Evolutionary conservation across 2,888 invertebrate species (phyloP), one percentile per base, ranked within the genome.

Genomic region (Plusia festucae): DNA sequence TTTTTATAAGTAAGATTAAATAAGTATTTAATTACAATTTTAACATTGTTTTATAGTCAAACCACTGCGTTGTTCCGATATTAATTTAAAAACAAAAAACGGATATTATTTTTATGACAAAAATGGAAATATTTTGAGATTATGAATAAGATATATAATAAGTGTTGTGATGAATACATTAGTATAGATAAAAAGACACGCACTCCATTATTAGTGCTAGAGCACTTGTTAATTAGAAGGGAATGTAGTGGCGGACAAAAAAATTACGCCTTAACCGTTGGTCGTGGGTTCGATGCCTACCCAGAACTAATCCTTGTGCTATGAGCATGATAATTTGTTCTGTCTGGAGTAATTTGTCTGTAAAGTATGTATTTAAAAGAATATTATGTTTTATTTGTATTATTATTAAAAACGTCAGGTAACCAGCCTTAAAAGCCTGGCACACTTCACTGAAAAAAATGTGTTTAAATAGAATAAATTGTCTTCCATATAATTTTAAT

Each of bases 111-210:
- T 68, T 78, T 64, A 60, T 70, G 65, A 62, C 11, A 20, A 60
- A 70, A 60, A 70, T 63, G 13, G n/a, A 78, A 70, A 61, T 75
- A 73, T 78, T 76, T 78, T 73, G 32, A 58, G 68, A 66, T 56
- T 63, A 27, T 64, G 52, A 53, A 16, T 70, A 69, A 55, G 3
- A 6, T 40, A 0, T 40, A 40, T 61, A 69, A 67, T 81, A 76
- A 75, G 65, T 79, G 82, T 82, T 83, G 77, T 83, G 83, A 78
- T 82, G 76, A 76, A 71, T 76, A 78, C n/a, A n/a, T n/a, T 72
- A 80, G 66, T 59, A 51, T 75, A 80, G 72, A 54, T 18, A 63
- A 60, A 76, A 76, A 68, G 24, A 75, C 51, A 64, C 67, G 80
- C 81, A 78, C 76, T 74, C 78, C 59, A 73, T 74, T 64, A 60